phyloP scores from a whole-genome alignment of 2,113 vertebrate species.

The Garra rufa region DNA sequence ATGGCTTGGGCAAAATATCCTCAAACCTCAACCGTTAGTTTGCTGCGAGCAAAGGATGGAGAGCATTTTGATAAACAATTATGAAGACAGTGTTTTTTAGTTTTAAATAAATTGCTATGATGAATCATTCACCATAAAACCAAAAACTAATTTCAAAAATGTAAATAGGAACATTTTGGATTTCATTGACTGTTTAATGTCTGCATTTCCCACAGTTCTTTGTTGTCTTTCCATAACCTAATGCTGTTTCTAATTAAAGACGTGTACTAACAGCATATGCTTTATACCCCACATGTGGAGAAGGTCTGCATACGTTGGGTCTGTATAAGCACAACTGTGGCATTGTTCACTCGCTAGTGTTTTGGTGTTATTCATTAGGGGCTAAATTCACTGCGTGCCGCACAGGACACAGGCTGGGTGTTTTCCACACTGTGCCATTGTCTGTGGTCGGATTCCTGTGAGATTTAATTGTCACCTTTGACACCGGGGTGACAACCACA shows the following conservation, averaged over 20 bases:
- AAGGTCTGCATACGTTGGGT: background rate
- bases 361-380: conserved; percentile 27
- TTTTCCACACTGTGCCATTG: conserved; percentile 43
- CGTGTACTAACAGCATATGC: background rate
- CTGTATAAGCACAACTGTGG: conserved; percentile 31
- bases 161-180: background rate
- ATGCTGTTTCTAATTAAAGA: conserved; percentile 24
- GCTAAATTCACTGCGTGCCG: conserved; percentile 45
- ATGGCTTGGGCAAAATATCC: no score
- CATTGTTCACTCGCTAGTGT: conserved; percentile 38
- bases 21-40: no score
- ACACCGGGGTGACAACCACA: conserved; percentile 15
- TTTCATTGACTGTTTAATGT: background rate
- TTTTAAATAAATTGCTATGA: no score
- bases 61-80: no score
- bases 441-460: conserved; percentile 43
- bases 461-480: conserved; percentile 48
- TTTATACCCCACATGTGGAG: background rate
- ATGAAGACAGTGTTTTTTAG: no score
- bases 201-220: conserved; percentile 9
- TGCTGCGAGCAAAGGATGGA: no score
- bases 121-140: background rate
- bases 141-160: background rate
- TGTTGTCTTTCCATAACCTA: background rate
- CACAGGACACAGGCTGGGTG: conserved; percentile 7